These are phyloP conservation scores for Bombus huntii DNA, from an alignment of 1,140 invertebrate genomes.

Conservation along the genomic window DNA sequence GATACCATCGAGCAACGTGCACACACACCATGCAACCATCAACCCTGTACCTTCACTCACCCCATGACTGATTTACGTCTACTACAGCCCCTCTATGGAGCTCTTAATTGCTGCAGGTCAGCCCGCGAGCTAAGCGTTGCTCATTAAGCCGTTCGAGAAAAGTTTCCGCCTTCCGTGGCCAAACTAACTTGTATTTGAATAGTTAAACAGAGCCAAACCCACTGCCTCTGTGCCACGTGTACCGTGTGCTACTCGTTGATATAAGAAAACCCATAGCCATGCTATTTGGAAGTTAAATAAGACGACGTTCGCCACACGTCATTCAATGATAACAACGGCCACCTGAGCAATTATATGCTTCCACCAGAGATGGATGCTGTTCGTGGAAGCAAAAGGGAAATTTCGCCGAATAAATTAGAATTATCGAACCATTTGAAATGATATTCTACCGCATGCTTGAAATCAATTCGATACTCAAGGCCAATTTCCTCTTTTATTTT, in stretches of 20 bases:
- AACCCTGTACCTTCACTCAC: not conserved
- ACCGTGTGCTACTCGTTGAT: not conserved
- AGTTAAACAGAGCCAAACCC: not conserved
- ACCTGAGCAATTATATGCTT: conserved; percentile 21
- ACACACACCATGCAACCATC: not conserved
- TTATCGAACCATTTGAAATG: too few species aligned
- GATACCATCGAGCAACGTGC: not conserved
- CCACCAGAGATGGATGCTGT: not conserved
- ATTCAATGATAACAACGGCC: not conserved
- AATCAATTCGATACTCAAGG: not conserved
- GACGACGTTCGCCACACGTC: conserved; percentile 8
- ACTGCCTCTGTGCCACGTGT: not conserved
- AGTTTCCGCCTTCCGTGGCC: conserved; percentile 47
- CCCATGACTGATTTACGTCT: conserved; percentile 52
- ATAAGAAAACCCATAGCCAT: conserved; percentile 23
- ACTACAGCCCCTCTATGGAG: conserved; percentile 36
- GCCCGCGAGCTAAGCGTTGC: conserved; percentile 59
- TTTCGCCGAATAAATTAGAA: too few species aligned
- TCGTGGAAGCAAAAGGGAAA: too few species aligned
- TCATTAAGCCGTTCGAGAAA: conserved; percentile 62
- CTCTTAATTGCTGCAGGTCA: conserved; percentile 63
- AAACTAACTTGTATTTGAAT: conserved; percentile 52
- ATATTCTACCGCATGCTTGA: not conserved
- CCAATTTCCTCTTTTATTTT: too few species aligned
- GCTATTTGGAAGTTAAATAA: conserved; percentile 14